Conservation (phyloP, 2,888 invertebrate genomes). For the Teleogryllus oceanicus region DNA sequence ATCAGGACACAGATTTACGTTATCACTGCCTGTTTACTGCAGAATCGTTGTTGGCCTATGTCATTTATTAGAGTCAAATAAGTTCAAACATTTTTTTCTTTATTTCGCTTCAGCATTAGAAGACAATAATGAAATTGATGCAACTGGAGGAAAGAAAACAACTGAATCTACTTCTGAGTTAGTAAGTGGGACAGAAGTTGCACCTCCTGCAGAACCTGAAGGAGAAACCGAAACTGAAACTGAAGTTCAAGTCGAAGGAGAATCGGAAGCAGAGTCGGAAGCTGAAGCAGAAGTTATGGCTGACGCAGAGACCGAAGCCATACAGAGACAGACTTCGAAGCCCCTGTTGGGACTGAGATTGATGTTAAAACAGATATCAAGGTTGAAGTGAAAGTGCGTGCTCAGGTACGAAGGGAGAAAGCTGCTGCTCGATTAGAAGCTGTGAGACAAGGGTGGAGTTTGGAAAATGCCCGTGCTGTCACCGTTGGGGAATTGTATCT, state of each 20-base stretch:
- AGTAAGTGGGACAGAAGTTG: not conserved
- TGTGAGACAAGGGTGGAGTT: constrained; percentile 73
- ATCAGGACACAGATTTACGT: too few relatives aligned
- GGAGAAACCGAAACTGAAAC: constrained; percentile 26
- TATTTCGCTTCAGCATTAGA: too few relatives aligned
- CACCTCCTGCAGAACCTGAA: constrained; percentile 27
- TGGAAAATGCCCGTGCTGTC: constrained; percentile 69
- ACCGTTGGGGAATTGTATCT: constrained; percentile 88
- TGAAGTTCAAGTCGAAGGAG: not conserved
- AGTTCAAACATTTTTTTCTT: too few relatives aligned
- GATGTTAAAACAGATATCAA: not conserved
- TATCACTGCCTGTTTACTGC: too few relatives aligned
- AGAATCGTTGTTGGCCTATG: too few relatives aligned
- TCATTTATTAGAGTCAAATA: too few relatives aligned
- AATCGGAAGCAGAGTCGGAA: not conserved
- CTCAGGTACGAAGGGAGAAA: not conserved
- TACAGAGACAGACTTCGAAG: not conserved
- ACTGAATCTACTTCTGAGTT: constrained; percentile 34
- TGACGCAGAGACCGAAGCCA: not conserved
- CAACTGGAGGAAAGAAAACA: too few relatives aligned
- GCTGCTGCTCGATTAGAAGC: constrained; percentile 41
- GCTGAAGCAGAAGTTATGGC: not conserved
- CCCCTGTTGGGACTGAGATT: not conserved
- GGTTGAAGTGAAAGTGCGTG: not conserved
- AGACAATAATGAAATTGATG: too few relatives aligned